Base-by-base conservation (phyloP, 2,797 vertebrate species). In the Delichon dasypus region DNA sequence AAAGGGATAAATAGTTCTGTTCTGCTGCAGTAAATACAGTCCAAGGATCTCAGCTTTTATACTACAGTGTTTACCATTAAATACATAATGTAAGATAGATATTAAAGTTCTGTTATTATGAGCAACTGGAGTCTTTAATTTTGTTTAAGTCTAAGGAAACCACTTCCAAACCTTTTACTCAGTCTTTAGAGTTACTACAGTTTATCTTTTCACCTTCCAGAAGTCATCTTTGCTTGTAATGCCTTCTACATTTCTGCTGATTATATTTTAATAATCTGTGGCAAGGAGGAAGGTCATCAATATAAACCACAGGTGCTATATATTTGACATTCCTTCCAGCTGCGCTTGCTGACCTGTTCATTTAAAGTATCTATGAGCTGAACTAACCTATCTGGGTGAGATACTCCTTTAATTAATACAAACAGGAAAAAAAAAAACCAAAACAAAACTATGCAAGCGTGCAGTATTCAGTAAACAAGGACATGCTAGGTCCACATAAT, bases 271-370 rank as follows among this genome's bases (percentile, higher is more conserved):
- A 77, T 94, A 94, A 94, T 95, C 61, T 89, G 91, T 61, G 79
- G 66, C 73, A 96, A 94, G 85, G 86, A 89, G 38, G 94, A 95
- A 96, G 96, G 92, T 96, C 90, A 95, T 93, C 93, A 94, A 86
- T 94, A 94, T 88, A 95, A 97, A 96, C 93, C 87, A 95, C 60
- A 90, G 88, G 71, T 47, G 75, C 82, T 89, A 86, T 88, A 73
- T 75, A 92, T 85, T 70, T 94, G 88, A 96, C 95, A 82, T 91
- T 94, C 95, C 89, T 91, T 70, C 64, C 96, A 76, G 89, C 93
- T 86, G 81, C 74, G 87, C 77, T 88, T 62, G 88, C 66, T 96
- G 85, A 95, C 83, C 83, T 61, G 55, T 27, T 91, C 76, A 36
- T 94, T 82, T 95, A 34, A 95, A 89, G 40, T 82, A 96, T 66